phyloP scores from a whole-genome alignment of 2,113 vertebrate species.

The Piliocolobus tephrosceles region DNA sequence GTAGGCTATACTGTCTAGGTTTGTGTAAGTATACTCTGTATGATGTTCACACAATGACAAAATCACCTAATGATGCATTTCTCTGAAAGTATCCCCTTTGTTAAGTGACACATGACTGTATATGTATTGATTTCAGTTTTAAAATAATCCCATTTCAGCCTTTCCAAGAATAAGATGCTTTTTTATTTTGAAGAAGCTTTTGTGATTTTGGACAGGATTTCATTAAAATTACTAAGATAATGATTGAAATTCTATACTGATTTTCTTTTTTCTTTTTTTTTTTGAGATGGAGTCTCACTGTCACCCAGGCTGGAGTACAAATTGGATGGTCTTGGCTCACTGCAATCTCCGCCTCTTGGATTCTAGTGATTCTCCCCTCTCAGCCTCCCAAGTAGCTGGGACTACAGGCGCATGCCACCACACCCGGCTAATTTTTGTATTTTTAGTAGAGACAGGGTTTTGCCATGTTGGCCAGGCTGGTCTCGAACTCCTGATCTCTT shows the following conservation, averaged over 20 bases:
- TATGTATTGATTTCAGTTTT: constrained; percentile 4
- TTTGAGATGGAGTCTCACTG: too few species aligned
- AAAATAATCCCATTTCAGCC: constrained; percentile 2
- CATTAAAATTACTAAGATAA: constrained; percentile 19
- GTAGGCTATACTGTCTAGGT: neutral
- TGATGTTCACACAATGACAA: neutral
- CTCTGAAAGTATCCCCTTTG: neutral
- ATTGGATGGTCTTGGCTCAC: too few species aligned
- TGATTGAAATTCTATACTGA: neutral
- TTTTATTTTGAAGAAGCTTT: constrained; percentile 45
- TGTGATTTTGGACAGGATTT: constrained; percentile 33
- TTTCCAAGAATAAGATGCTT: neutral
- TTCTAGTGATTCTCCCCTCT: too few species aligned
- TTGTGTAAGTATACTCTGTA: neutral
- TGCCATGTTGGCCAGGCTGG: too few species aligned
- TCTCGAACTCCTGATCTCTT: too few species aligned
- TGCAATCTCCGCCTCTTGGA: too few species aligned
- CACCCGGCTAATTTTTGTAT: too few species aligned
- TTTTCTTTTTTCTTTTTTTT: neutral
- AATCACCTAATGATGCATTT: neutral
- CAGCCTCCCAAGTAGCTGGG: too few species aligned
- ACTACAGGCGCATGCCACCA: too few species aligned
- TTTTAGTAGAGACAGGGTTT: too few species aligned
- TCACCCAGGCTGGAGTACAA: too few species aligned
- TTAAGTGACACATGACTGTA: neutral